Evolutionary conservation across 2,888 invertebrate species (phyloP), one percentile per base, ranked within the genome.

Genomic region (Drosophila recens): DNA sequence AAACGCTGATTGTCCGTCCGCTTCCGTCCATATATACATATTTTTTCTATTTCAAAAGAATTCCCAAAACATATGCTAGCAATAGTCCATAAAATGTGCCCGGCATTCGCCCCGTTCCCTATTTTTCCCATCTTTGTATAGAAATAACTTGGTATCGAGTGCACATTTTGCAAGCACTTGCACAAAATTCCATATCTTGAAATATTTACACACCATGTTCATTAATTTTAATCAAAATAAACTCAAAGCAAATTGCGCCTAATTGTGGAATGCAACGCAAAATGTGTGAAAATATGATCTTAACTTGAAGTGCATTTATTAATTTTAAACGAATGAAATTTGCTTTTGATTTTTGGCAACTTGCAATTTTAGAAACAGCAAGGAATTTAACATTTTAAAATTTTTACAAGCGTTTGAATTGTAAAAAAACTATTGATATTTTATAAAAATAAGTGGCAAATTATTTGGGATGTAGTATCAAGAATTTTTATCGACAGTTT

Each of bases 51-150:
- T 57, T 61, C 40, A 46, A 66, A 66, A 52, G 51, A 52, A 66
- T 61, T 61, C 66, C 30, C 36, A 45, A 66, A 61, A 51, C 66
- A 66, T 66, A 66, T 61, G 66, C 33, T 61, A 17, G 38, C 61
- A 66, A 52, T 43, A 66, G 64, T 40, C 61, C 66, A 66, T 52
- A 53, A 52, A 59, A 38, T 59, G 23, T 59, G 23, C 17, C 27
- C 23, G 5, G 13, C 33, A 38, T 57, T 11, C 49, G 11, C 48
- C 9, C 13, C 17, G 53, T 30, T 36, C 5, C 49, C n/a, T 38
- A 3, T n/a, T n/a, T n/a, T 9, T 1, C 46, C 34, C 57, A 34
- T 5, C 23, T 8, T 48, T 33, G 30, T 30, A 30, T 45, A 20
- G 23, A 38, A 46, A 46, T 38, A 56, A 42, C 30, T 57, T 27